Evolutionary conservation across 2,797 vertebrate genomes (phyloP).

Genomic region (Acrossocheilus wenchowensis): DNA sequence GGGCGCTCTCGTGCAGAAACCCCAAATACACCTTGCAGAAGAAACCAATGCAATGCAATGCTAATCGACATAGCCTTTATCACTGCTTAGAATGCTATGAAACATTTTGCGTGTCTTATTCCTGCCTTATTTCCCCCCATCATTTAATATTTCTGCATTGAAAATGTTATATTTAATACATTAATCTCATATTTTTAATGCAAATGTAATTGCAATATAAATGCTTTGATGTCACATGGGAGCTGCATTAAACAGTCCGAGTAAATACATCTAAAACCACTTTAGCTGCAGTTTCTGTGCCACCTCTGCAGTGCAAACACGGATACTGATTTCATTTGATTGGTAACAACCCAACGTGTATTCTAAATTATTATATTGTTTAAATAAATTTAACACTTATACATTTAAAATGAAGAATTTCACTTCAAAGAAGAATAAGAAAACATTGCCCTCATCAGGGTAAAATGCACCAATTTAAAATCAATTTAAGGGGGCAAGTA

Average conservation of each 20-base stretch:
- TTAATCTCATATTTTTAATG: neutral
- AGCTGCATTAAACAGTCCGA: neutral
- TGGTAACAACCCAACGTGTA: neutral
- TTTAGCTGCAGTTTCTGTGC: neutral
- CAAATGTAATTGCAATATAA: neutral
- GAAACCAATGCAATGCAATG: no score
- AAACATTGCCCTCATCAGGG: neutral
- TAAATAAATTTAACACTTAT: neutral
- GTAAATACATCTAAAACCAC: neutral
- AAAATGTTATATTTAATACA: neutral
- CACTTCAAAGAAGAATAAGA: neutral
- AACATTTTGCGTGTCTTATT: no score
- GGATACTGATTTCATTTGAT: neutral
- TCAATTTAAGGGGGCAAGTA: neutral
- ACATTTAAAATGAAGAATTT: neutral
- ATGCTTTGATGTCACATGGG: neutral
- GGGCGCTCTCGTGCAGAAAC: no score
- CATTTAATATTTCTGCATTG: neutral
- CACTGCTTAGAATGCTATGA: no score
- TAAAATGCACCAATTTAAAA: neutral
- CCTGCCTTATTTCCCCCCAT: no score
- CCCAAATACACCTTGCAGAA: no score
- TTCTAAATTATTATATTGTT: neutral
- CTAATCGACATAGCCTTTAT: no score
- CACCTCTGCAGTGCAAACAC: neutral